Conservation (phyloP, 1,140 invertebrate genomes). For the Drosophila biarmipes region DNA sequence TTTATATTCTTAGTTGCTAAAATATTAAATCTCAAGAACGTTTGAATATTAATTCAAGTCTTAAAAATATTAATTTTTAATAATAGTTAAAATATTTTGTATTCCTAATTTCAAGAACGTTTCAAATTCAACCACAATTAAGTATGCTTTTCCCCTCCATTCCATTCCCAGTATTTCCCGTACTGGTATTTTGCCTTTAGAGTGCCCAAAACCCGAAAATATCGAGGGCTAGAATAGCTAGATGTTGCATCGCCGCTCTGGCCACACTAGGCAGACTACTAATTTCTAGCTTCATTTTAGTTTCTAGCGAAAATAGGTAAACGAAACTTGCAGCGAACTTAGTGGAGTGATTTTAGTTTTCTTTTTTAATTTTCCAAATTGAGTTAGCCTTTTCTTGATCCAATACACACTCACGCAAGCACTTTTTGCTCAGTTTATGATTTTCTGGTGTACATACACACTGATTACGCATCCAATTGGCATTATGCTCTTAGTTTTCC, state of each 20-base stretch:
- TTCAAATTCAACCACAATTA: neutral
- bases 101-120: neutral
- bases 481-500: neutral
- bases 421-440: conserved; percentile 8
- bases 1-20: no score
- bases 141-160: neutral
- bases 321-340: neutral
- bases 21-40: neutral
- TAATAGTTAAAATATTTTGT: no score
- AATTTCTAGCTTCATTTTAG: neutral
- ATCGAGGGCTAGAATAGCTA: conserved; percentile 6
- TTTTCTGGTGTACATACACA: conserved; percentile 33
- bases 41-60: no score
- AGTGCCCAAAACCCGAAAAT: neutral
- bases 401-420: conserved; percentile 10
- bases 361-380: neutral
- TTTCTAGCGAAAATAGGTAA: neutral
- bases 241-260: neutral
- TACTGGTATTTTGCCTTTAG: neutral
- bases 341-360: neutral
- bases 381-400: neutral
- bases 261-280: neutral
- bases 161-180: neutral
- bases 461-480: conserved; percentile 21
- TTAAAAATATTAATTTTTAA: no score